phyloP scores from a whole-genome alignment of 1,140 invertebrate genomes.

The Ceratina calcarata region DNA sequence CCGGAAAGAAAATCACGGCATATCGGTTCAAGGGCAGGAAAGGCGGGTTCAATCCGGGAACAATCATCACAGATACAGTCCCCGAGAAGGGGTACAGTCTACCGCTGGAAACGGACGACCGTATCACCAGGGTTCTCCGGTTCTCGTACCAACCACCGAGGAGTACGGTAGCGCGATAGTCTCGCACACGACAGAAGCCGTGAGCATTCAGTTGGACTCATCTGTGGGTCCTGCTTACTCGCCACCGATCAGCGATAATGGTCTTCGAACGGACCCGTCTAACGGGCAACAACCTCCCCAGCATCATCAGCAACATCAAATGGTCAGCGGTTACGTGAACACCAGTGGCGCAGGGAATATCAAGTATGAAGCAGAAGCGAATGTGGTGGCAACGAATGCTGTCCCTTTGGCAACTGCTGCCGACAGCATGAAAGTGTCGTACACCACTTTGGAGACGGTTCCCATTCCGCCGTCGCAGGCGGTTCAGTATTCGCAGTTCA shows the following conservation, averaged over 20 bases:
- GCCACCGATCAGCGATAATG: constrained; percentile 63
- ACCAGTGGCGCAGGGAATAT: constrained; percentile 5
- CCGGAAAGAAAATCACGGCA: constrained; percentile 66
- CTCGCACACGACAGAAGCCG: background rate
- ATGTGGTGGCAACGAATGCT: constrained; percentile 51
- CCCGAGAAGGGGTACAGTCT: constrained; percentile 57
- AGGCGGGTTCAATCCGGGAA: constrained; percentile 53
- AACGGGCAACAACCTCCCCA: constrained; percentile 17
- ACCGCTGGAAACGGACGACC: constrained; percentile 12
- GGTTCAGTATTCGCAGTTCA: constrained; percentile 75
- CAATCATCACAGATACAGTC: constrained; percentile 70
- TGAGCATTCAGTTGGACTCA: constrained; percentile 61
- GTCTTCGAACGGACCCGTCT: constrained; percentile 39
- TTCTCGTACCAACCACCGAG: constrained; percentile 50
- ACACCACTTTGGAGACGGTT: constrained; percentile 77
- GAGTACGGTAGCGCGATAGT: constrained; percentile 71
- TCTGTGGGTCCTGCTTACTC: constrained; percentile 68
- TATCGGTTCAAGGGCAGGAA: constrained; percentile 68
- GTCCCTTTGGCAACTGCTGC: constrained; percentile 58
- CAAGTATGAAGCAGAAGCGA: constrained; percentile 56
- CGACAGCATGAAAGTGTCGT: constrained; percentile 73
- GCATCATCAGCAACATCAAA: constrained; percentile 56
- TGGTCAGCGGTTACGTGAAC: constrained; percentile 48
- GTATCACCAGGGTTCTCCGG: constrained; percentile 72
- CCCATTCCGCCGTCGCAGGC: constrained; percentile 68